Conservation (phyloP, 2,888 invertebrate genomes). For the Drosophila multiciliata region DNA sequence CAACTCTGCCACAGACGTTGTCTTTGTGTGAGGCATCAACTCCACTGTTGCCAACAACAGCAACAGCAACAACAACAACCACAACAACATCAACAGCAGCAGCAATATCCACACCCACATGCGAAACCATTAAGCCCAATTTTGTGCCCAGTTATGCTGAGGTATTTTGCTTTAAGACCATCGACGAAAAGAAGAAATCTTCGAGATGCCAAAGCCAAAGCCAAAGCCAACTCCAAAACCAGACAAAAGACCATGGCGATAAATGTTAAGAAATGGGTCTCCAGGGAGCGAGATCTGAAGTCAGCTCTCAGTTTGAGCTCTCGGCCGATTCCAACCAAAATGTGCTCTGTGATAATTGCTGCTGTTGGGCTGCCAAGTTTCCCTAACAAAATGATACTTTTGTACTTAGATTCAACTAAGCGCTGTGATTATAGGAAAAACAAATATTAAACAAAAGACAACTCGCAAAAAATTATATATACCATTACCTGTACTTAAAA, state of each 20-base stretch:
- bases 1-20: conserved; percentile 41
- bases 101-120: conserved; percentile 56
- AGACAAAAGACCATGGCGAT: conserved; percentile 48
- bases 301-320: conserved; percentile 17
- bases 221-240: conserved; percentile 42
- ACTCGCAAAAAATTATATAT: conserved; percentile 38
- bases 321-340: conserved; percentile 43
- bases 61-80: conserved; percentile 17
- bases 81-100: conserved; percentile 30
- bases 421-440: conserved; percentile 68
- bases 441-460: conserved; percentile 22
- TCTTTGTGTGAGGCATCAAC: conserved; percentile 57
- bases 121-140: conserved; percentile 62
- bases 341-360: conserved; percentile 74
- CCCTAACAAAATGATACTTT: conserved; percentile 26
- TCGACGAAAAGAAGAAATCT: conserved; percentile 69
- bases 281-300: conserved; percentile 11
- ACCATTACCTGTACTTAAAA: conserved; percentile 47
- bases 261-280: conserved; percentile 45
- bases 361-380: conserved; percentile 34
- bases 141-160: conserved; percentile 75
- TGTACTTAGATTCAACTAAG: conserved; percentile 60
- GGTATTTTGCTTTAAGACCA: conserved; percentile 65
- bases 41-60: conserved; percentile 45
- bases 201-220: conserved; percentile 17